phyloP scores from a whole-genome alignment of 2,113 vertebrate genomes.

The Orcinus orca region DNA sequence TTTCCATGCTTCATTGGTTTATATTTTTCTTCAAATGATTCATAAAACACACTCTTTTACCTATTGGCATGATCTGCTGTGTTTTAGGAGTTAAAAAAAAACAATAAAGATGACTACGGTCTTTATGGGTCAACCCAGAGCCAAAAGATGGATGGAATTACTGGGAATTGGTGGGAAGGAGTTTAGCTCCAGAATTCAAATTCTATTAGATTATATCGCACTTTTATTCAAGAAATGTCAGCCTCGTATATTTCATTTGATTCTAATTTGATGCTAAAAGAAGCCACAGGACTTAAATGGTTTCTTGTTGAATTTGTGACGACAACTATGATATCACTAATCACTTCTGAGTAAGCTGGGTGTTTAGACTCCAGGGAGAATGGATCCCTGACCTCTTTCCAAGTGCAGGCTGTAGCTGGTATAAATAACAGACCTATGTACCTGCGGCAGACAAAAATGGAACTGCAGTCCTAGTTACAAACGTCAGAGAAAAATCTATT shows the following conservation, averaged over 20 bases:
- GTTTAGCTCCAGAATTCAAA: not conserved
- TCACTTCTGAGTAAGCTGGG: not conserved
- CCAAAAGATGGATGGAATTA: not conserved
- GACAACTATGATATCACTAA: accelerated
- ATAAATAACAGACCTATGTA: not conserved
- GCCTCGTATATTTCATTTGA: accelerated
- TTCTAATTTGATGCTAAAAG: not conserved
- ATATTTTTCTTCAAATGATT: not conserved
- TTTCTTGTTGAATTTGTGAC: not conserved
- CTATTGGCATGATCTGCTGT: not conserved
- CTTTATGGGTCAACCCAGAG: accelerated
- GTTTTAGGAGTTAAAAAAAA: not conserved
- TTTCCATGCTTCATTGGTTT: not conserved
- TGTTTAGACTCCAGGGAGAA: not conserved
- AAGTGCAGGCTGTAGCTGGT: not conserved
- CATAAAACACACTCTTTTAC: not conserved
- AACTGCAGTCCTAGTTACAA: not conserved
- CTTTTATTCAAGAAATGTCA: not conserved
- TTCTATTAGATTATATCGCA: no score
- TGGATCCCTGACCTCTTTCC: not conserved
- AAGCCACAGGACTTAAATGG: not conserved
- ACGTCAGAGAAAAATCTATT: not conserved
- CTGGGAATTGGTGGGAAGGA: no score
- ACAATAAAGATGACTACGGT: not conserved
- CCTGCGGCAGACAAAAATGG: not conserved